Evolutionary conservation across 2,113 vertebrate genomes (phyloP).

Genomic region (Trogon surrucura): DNA sequence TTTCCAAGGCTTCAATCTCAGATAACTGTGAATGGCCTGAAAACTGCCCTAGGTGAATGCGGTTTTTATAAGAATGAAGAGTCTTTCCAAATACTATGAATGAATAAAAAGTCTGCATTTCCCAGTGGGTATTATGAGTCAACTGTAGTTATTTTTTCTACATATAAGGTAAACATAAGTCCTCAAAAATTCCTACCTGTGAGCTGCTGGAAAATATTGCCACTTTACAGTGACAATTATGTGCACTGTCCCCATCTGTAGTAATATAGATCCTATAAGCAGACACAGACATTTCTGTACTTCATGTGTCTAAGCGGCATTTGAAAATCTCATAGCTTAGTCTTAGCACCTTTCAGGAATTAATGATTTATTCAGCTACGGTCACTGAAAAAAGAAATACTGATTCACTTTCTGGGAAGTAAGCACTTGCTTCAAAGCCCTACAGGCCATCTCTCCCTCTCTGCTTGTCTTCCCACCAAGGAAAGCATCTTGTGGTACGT

Average conservation of each 20-base stretch:
- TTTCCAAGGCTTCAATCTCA: slow-evolving; percentile 17
- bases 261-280: not conserved
- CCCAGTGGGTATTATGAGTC: not conserved
- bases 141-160: not conserved
- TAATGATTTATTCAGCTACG: not conserved
- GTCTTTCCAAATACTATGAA: not conserved
- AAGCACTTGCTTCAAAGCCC: not conserved
- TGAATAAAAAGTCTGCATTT: not conserved
- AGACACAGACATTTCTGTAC: not conserved
- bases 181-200: not conserved
- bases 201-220: not conserved
- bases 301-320: not conserved
- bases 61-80: slow-evolving; percentile 13
- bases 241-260: not conserved
- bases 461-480: not conserved
- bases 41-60: not conserved
- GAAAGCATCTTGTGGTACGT: not conserved
- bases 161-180: not conserved
- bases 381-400: not conserved
- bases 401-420: not conserved
- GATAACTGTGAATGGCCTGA: slow-evolving; percentile 22
- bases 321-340: not conserved
- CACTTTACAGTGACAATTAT: not conserved
- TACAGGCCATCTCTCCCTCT: not conserved
- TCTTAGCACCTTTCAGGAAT: not conserved